phyloP scores from a whole-genome alignment of 2,888 invertebrate genomes.

The Drosophila affinis region DNA sequence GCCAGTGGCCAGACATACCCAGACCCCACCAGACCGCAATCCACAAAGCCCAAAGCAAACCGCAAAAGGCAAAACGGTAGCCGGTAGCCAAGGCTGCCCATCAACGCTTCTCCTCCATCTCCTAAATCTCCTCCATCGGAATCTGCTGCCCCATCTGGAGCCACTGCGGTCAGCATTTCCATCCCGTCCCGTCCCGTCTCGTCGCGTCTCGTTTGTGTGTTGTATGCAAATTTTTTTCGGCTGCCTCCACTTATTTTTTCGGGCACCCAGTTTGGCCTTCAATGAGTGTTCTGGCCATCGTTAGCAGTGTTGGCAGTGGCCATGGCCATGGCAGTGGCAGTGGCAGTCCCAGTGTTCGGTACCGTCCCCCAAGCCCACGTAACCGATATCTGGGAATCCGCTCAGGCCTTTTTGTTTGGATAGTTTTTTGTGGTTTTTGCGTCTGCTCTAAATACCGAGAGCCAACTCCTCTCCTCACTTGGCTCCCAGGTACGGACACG shows the following conservation, averaged over 20 bases:
- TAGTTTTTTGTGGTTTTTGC: constrained; percentile 38
- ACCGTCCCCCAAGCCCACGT: constrained; percentile 12
- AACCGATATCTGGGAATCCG: constrained; percentile 58
- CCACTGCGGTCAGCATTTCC: constrained; percentile 42
- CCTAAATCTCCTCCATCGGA: constrained; percentile 24
- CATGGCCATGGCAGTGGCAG: not conserved
- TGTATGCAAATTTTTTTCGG: constrained; percentile 75
- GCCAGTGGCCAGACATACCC: not conserved
- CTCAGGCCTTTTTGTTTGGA: constrained; percentile 25
- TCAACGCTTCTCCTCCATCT: constrained; percentile 55
- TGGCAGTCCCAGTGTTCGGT: no score
- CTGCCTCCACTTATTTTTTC: constrained; percentile 62
- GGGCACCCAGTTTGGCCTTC: constrained; percentile 37
- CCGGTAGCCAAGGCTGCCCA: constrained; percentile 64
- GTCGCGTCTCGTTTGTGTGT: constrained; percentile 69
- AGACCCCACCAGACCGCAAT: constrained; percentile 26
- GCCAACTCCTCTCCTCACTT: constrained; percentile 16
- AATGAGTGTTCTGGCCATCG: constrained; percentile 52
- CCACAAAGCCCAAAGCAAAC: constrained; percentile 24
- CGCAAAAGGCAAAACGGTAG: constrained; percentile 63
- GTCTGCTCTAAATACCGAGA: constrained; percentile 42
- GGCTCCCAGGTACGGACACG: no score
- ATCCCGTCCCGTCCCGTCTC: constrained; percentile 1
- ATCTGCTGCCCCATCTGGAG: not conserved
- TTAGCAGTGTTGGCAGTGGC: constrained; percentile 47